Evolutionary conservation across 2,888 invertebrate species (phyloP).

Genomic region (Drosophila austrosaltans): DNA sequence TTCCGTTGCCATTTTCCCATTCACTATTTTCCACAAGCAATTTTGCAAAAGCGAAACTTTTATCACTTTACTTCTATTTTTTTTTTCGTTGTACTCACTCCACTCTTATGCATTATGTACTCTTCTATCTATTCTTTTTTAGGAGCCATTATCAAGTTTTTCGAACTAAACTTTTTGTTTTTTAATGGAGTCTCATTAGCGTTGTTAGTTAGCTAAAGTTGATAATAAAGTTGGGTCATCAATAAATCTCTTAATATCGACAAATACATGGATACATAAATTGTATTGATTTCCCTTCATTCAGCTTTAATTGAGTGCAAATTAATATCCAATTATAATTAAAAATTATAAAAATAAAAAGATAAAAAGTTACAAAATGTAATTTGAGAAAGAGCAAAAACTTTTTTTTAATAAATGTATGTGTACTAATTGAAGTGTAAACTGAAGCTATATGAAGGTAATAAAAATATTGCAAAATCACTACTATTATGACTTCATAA

Average conservation of each 20-base stretch:
- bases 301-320: neutral
- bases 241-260: constrained; percentile 5
- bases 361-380: neutral
- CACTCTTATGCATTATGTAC: neutral
- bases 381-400: neutral
- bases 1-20: constrained; percentile 29
- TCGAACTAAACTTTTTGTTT: constrained; percentile 51
- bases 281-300: constrained; percentile 4
- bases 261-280: neutral
- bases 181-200: constrained; percentile 64
- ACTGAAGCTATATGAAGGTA: neutral
- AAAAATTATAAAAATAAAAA: neutral
- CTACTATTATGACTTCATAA: neutral
- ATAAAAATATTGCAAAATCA: neutral
- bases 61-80: constrained; percentile 46
- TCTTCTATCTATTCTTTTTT: neutral
- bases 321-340: constrained; percentile 1
- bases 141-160: constrained; percentile 51
- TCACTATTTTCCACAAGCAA: constrained; percentile 37
- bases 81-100: neutral
- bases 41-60: constrained; percentile 46
- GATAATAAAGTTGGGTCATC: constrained; percentile 59
- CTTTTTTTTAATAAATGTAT: too few species aligned
- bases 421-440: neutral
- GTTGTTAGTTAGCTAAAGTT: constrained; percentile 66